Conservation (phyloP, 2,888 invertebrate genomes). For the Argynnis bischoffii region DNA sequence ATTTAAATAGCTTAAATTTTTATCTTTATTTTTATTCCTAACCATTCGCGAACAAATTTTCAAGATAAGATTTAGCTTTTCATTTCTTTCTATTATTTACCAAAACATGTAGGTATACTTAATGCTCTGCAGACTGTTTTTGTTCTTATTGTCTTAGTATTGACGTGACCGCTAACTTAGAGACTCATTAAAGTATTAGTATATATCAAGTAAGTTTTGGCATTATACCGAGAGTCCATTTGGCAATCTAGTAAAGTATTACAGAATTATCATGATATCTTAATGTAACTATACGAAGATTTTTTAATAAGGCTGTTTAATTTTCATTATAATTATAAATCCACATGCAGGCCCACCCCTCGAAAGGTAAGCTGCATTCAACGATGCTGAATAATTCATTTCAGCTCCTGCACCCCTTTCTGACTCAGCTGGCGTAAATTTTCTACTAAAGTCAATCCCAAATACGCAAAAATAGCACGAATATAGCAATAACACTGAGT, state of each 20-base stretch:
- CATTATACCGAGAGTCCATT: too few relatives aligned
- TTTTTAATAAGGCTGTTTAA: slow-evolving; percentile 17
- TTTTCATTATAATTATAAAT: slow-evolving; percentile 26
- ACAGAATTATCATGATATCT: not conserved
- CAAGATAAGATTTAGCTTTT: too few relatives aligned
- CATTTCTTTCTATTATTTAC: too few relatives aligned
- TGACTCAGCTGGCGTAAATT: slow-evolving; percentile 32
- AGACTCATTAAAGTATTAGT: too few relatives aligned
- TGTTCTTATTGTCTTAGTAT: too few relatives aligned
- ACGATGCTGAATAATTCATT: slow-evolving; percentile 70
- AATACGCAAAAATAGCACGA: slow-evolving; percentile 19
- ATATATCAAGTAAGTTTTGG: too few relatives aligned
- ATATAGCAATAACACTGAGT: not conserved
- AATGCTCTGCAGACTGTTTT: too few relatives aligned
- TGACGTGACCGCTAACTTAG: too few relatives aligned
- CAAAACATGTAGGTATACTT: too few relatives aligned
- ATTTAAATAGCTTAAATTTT: too few relatives aligned
- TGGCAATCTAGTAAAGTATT: not conserved
- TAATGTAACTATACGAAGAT: not conserved
- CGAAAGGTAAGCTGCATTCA: slow-evolving; percentile 52
- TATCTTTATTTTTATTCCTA: too few relatives aligned
- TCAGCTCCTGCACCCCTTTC: slow-evolving; percentile 48
- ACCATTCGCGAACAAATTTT: too few relatives aligned
- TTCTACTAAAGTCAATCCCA: slow-evolving; percentile 20
- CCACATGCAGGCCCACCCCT: slow-evolving; percentile 30